Conservation (phyloP, 2,888 invertebrate species). For the Plagodis pulveraria region DNA sequence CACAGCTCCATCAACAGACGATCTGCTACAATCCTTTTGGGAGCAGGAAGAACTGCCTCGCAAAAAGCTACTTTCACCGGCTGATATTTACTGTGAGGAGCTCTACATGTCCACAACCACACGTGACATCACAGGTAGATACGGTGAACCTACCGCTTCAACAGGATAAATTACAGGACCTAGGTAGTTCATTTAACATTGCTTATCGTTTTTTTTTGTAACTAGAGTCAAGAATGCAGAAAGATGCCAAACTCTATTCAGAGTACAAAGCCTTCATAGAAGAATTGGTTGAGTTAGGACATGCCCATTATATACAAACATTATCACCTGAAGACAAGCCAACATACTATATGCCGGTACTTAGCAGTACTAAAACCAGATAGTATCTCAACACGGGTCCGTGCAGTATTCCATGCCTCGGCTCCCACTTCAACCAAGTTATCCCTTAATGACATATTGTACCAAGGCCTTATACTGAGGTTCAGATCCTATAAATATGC, state of each 20-base stretch:
- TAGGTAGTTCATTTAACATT: slow-evolving; percentile 31
- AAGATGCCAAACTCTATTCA: slow-evolving; percentile 13
- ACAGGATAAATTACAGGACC: slow-evolving; percentile 7
- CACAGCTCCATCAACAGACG: slow-evolving; percentile 8
- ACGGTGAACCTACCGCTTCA: slow-evolving; percentile 23
- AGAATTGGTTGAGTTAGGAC: slow-evolving; percentile 28
- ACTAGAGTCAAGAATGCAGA: slow-evolving; percentile 26
- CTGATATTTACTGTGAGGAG: slow-evolving; percentile 25
- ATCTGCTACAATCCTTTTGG: slow-evolving; percentile 18
- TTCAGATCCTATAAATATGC: slow-evolving; percentile 29
- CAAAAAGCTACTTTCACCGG: slow-evolving; percentile 9
- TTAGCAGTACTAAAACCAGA: slow-evolving; percentile 26
- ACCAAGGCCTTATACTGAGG: slow-evolving; percentile 11
- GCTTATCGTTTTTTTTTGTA: slow-evolving; percentile 31
- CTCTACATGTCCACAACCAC: slow-evolving; percentile 22
- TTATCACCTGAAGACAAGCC: slow-evolving; percentile 9
- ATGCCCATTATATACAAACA: slow-evolving; percentile 26
- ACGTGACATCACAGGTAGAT: slow-evolving; percentile 11
- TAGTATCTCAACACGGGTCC: slow-evolving; percentile 12
- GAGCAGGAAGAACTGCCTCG: slow-evolving; percentile 21
- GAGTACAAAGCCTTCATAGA: slow-evolving; percentile 29
- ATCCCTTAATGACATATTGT: background rate
- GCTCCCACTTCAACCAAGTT: slow-evolving; percentile 20
- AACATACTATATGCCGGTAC: slow-evolving; percentile 20
- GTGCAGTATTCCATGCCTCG: slow-evolving; percentile 25